Base-by-base conservation (phyloP, 2,888 invertebrate genomes). In the Leptinotarsa juncta region DNA sequence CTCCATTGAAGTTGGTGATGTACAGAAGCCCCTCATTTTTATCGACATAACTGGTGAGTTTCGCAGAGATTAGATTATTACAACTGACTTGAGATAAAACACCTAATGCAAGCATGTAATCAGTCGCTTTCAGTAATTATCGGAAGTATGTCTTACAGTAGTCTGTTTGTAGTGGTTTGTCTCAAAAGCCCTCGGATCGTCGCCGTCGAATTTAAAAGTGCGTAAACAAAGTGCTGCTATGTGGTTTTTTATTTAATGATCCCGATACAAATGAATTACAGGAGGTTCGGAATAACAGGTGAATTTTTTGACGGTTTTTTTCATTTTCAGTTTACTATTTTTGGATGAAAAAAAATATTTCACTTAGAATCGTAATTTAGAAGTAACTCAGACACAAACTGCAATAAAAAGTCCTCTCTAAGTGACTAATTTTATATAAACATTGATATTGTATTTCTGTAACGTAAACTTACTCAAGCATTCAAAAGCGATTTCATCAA, bases 1-100 rank as follows among this genome's bases (percentile, higher is more conserved):
- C 82, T 79, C 78, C 80, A 76, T 75, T 78, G 81, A 81, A 76
- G 76, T 81, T 82, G 80, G 82, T 80, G 78, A 79, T 81, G 77
- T 80, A 80, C 81, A 81, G 82, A 81, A 81, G 81, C 79, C 81
- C 80, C 80, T 81, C 84, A 82, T 83, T 83, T 83, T 84, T 83
- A 78, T 85, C 81, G 78, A 85, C 84, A 81, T 86, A 83, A 83
- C 82, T 85, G 86, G 86, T 86, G 81, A 85, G 86, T 85, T 75
- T 72, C 67, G n/a, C 49, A 70, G n/a, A 72, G 71, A 72, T 74
- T 72, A 57, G 57, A 73, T 74, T 55, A 73, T 72, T 60, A 71
- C 65, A 69, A 66, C 65, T 71, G 26, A 49, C 32, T 42, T 67
- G 51, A 67, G 67, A 50, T 67, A 50, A 49, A 48, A 69, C 18